These are phyloP conservation scores for Drosophila sturtevanti DNA, from an alignment of 1,140 invertebrate species.

Conservation along the genomic window DNA sequence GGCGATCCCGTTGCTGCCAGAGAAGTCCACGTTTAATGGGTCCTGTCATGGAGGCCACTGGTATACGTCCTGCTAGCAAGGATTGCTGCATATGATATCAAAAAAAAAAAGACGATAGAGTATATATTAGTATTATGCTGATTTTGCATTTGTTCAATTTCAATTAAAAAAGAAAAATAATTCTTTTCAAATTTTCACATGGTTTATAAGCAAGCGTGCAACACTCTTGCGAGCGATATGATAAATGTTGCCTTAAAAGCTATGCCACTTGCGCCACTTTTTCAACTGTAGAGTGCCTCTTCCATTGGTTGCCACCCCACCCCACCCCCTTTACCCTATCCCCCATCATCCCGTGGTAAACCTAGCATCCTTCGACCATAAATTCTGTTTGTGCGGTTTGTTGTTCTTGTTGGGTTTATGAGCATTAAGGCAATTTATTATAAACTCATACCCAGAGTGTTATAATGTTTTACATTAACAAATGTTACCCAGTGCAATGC, in stretches of 20 bases:
- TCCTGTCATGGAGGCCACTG: slow-evolving; percentile 81
- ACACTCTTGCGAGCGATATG: slow-evolving; percentile 57
- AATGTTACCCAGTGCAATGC: slow-evolving; percentile 36
- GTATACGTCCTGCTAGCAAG: slow-evolving; percentile 82
- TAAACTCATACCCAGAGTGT: slow-evolving; percentile 49
- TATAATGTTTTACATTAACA: slow-evolving; percentile 77
- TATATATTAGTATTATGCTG: slow-evolving; percentile 50
- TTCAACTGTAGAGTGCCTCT: slow-evolving; percentile 16
- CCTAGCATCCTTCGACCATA: slow-evolving; percentile 53
- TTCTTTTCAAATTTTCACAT: slow-evolving; percentile 57
- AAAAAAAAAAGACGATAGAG: slow-evolving; percentile 19
- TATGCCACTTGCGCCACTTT: slow-evolving; percentile 65
- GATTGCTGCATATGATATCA: slow-evolving; percentile 81
- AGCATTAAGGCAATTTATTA: slow-evolving; percentile 68
- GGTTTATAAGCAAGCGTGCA: slow-evolving; percentile 51
- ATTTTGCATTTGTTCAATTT: slow-evolving; percentile 62
- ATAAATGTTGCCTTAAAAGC: slow-evolving; percentile 75
- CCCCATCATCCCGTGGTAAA: background rate
- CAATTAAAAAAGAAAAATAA: slow-evolving; percentile 45
- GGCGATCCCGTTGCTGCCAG: slow-evolving; percentile 87
- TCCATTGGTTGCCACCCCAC: background rate
- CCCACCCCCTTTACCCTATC: no score
- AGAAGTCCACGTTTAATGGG: slow-evolving; percentile 87
- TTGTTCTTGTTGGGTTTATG: slow-evolving; percentile 57
- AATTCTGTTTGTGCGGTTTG: slow-evolving; percentile 65